phyloP scores from a whole-genome alignment of 1,140 invertebrate species.

The Calosoma granatense region DNA sequence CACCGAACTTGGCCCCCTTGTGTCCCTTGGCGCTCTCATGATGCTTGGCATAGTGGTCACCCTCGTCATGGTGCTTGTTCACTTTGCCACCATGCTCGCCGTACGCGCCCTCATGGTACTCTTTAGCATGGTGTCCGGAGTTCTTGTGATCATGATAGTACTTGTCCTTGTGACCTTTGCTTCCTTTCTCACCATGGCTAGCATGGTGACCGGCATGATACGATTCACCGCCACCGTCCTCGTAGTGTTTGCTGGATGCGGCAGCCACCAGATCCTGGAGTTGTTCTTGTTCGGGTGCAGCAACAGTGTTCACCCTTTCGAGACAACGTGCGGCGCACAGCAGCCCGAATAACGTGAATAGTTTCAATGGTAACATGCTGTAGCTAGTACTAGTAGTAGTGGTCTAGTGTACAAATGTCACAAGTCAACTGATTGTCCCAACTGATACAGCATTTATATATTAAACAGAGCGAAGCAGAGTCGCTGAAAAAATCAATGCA shows the following conservation, averaged over 20 bases:
- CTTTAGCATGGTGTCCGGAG: slow-evolving; percentile 55
- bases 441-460: slow-evolving; percentile 4
- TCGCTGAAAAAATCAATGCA: background rate
- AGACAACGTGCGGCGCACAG: background rate
- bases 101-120: slow-evolving; percentile 47
- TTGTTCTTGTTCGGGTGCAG: no score
- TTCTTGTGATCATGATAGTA: slow-evolving; percentile 49
- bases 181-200: slow-evolving; percentile 51
- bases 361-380: background rate
- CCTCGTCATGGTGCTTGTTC: slow-evolving; percentile 50
- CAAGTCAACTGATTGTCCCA: background rate
- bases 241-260: slow-evolving; percentile 37
- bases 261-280: slow-evolving; percentile 39
- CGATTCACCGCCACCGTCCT: slow-evolving; percentile 49
- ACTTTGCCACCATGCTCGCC: slow-evolving; percentile 49
- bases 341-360: background rate
- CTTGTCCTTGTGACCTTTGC: slow-evolving; percentile 47
- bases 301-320: background rate
- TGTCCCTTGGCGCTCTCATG: slow-evolving; percentile 48
- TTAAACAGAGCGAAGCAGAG: slow-evolving; percentile 2
- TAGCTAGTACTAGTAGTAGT: no score
- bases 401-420: background rate
- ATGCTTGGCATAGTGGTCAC: slow-evolving; percentile 47
- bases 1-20: slow-evolving; percentile 57
- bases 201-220: slow-evolving; percentile 51